Evolutionary conservation across 2,888 invertebrate genomes (phyloP).

Genomic region (Lordiphosa fenestrarum): DNA sequence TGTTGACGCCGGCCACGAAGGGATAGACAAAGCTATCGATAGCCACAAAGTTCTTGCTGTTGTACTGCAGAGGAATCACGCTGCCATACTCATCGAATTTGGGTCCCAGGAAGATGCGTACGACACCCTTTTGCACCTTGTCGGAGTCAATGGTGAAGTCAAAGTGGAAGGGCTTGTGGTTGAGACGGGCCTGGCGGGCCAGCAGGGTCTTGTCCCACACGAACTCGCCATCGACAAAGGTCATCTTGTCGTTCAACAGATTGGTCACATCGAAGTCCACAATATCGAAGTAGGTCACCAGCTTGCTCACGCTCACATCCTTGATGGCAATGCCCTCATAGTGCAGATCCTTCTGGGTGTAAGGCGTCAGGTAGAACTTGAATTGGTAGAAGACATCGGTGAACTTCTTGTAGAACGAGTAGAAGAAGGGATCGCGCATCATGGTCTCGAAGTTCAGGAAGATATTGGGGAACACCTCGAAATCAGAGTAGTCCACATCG

Average conservation of each 20-base stretch:
- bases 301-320: constrained; percentile 83
- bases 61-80: constrained; percentile 82
- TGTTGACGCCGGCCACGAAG: constrained; percentile 84
- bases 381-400: constrained; percentile 82
- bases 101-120: constrained; percentile 86
- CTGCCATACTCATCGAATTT: constrained; percentile 84
- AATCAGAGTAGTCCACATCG: constrained; percentile 58
- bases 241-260: constrained; percentile 82
- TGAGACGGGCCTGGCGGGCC: constrained; percentile 84
- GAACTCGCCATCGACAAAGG: constrained; percentile 79
- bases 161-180: constrained; percentile 84
- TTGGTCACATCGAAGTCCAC: constrained; percentile 85
- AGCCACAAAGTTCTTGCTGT: constrained; percentile 85
- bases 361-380: constrained; percentile 83
- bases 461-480: constrained; percentile 80
- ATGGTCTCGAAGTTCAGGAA: constrained; percentile 85
- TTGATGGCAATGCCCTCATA: constrained; percentile 85
- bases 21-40: constrained; percentile 84
- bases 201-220: constrained; percentile 79
- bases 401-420: constrained; percentile 85
- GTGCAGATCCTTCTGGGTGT: constrained; percentile 83
- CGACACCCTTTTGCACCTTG: constrained; percentile 83
- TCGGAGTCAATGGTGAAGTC: constrained; percentile 83
- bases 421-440: constrained; percentile 88
- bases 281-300: constrained; percentile 87